Conservation (phyloP, 2,113 vertebrate genomes). For the Anarrhichthys ocellatus region DNA sequence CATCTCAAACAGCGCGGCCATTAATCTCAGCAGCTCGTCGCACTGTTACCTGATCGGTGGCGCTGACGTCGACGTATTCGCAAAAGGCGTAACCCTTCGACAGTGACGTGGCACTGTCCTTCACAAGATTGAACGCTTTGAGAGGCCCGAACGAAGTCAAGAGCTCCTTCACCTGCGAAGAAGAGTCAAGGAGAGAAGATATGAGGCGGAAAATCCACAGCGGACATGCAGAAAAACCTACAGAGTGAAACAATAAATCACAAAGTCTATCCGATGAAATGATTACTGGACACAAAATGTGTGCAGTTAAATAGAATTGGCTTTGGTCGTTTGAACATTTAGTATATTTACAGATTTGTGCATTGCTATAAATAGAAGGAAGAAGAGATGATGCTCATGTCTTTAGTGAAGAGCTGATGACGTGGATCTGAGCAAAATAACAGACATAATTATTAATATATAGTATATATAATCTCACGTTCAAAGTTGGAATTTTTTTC, state of each 20-base stretch:
- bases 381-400: not conserved
- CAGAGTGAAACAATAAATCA: conserved; percentile 20
- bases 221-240: not conserved
- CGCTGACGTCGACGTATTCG: conserved; percentile 83
- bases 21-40: not conserved
- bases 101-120: conserved; percentile 86
- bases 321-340: not conserved
- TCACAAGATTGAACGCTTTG: conserved; percentile 87
- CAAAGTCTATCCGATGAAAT: conserved; percentile 10
- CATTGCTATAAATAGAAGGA: not conserved
- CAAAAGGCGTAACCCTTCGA: conserved; percentile 87
- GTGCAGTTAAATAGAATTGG: not conserved
- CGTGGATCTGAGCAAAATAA: conserved; percentile 9
- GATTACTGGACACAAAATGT: conserved; percentile 17
- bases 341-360: not conserved
- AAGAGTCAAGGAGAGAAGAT: conserved; percentile 23
- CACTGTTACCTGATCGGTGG: conserved; percentile 82
- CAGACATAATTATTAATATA: no score
- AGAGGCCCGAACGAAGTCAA: conserved; percentile 85
- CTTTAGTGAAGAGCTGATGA: not conserved
- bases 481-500: not conserved
- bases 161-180: conserved; percentile 85
- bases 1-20: not conserved
- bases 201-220: conserved; percentile 18
- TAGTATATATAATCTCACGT: not conserved